These are phyloP conservation scores for Orthosia cruda DNA, from an alignment of 2,888 invertebrate genomes.

Conservation along the genomic window DNA sequence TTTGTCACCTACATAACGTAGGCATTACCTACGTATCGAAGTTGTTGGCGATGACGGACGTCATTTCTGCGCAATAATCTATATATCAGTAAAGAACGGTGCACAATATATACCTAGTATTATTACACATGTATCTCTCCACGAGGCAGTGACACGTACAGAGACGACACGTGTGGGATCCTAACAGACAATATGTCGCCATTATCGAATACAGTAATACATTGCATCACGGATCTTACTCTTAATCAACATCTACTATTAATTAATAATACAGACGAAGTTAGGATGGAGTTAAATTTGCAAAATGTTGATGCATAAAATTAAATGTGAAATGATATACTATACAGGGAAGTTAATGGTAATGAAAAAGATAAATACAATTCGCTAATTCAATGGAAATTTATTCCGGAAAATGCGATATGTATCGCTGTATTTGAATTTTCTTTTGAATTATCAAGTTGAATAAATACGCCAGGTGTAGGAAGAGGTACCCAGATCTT, in stretches of 20 bases:
- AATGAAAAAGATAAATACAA: neutral
- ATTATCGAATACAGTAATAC: constrained; percentile 44
- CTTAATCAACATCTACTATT: constrained; percentile 10
- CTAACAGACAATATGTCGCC: constrained; percentile 73
- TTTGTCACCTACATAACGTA: constrained; percentile 22
- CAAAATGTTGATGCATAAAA: neutral
- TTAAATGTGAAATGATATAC: neutral
- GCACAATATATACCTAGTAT: constrained; percentile 61
- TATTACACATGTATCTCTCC: constrained; percentile 60
- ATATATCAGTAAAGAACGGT: constrained; percentile 61
- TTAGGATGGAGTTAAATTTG: neutral
- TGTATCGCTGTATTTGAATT: neutral
- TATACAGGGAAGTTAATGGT: neutral
- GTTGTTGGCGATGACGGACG: constrained; percentile 51
- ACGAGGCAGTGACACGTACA: constrained; percentile 70
- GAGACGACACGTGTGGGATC: constrained; percentile 69
- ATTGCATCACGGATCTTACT: constrained; percentile 41
- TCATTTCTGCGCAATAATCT: constrained; percentile 72
- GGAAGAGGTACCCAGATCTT: neutral
- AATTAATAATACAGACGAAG: neutral
- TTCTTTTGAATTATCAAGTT: neutral
- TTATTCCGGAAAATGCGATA: neutral
- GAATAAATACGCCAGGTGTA: neutral
- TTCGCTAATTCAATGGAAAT: neutral
- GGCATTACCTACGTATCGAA: constrained; percentile 29